Evolutionary conservation across 1,140 invertebrate genomes (phyloP), one percentile per base, ranked within the genome.

Genomic region (Rhagoletis zephyria): DNA sequence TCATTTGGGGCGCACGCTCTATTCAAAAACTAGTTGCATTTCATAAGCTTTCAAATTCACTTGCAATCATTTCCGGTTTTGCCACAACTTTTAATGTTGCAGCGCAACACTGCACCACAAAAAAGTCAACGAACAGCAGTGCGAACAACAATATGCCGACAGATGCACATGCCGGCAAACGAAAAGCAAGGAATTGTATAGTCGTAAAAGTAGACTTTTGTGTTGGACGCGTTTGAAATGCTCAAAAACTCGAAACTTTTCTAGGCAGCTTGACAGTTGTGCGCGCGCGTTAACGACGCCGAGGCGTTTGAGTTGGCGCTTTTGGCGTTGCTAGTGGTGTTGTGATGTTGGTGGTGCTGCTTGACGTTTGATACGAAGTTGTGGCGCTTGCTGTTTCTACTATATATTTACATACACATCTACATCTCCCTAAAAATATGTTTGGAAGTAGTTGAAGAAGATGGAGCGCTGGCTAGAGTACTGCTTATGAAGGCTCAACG

Each of bases 1-100:
- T 12, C 48, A 81, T 81, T 81, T 81, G 74, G 45, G 74, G 74
- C 74, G 45, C 45, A 48, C 74, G 51, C 5, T 12, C 48, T 48
- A 81, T 56, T 56, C 48, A 56, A 30, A 81, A 81, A 81, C 74
- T 81, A 81, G 74, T 81, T 51, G 74, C 45, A 81, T 81, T 81
- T 81, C 30, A 30, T 51, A 81, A 81, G 74, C 74, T 81, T 81
- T 81, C 74, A 81, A 81, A 81, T 81, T 81, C 74, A 56, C 74
- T 81, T 59, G 74, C 74, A 81, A 81, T 81, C 74, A 81, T 81
- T 81, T 81, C 74, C 74, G 74, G 48, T 59, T 81, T 81, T 56
- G 74, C 74, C 45, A 51, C 74, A 81, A 81, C 48, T 81, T 81
- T 81, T 81, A 81, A 81, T 81, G 48, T 81, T 81, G 74, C 48